Base-by-base conservation (phyloP, 2,797 vertebrate species). In the Threskiornis aethiopicus region DNA sequence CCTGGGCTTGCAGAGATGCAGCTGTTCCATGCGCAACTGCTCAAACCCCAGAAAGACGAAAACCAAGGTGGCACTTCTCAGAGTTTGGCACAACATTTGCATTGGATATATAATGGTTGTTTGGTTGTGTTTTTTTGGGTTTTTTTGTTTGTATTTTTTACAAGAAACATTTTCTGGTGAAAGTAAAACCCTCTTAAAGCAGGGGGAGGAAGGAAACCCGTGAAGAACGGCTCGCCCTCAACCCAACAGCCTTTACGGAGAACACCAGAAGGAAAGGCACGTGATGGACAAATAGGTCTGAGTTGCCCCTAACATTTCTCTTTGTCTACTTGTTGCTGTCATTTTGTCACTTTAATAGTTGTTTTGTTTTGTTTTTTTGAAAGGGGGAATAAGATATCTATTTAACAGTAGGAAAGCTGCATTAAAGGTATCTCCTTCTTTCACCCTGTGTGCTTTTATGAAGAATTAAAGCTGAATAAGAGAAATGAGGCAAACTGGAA, bases 1-100 rank as follows among this genome's bases (percentile, higher is more conserved):
- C 98, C 98, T 84, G 94, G 93, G 97, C 97, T 98, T 98, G 97
- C 96, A 98, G 98, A 97, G 97, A 98, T 95, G 98, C 99, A 99
- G 99, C 99, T 99, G 99, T 99, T 99, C 90, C 72, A 96, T 49
- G 82, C 98, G 99, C 99, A 99, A 99, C 99, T 99, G 99, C 98
- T 99, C 97, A 96, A 98, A 98, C 98, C 98, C 96, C 97, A 97
- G 97, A 98, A 98, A 98, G 97, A 97, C 66, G 62, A 98, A 96
- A 98, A 98, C 93, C 96, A 98, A 98, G 96, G 97, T 98, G 98
- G 97, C 97, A 97, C 97, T 98, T 98, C 96, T 97, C 97, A 94
- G 97, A 97, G 96, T 98, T 90, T 97, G 96, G 98, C 97, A 96
- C 97, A 96, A 96, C 97, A 97, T 98, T 98, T 97, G 90, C 94